Evolutionary conservation across 2,888 invertebrate species (phyloP).

Genomic region (Caenorhabditis imperialis): DNA sequence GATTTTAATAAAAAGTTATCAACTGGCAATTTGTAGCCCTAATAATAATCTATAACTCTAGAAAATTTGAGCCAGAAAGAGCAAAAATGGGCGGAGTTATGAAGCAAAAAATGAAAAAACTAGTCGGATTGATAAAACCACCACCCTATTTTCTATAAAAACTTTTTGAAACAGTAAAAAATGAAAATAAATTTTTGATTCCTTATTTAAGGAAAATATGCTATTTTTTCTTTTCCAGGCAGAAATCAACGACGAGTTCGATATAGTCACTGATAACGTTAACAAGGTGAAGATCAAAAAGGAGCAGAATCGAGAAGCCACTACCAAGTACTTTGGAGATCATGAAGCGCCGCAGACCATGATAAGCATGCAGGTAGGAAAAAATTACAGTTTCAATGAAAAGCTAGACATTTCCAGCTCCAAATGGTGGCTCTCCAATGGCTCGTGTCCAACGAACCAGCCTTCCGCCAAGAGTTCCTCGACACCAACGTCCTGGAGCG

Average conservation of each 20-base stretch:
- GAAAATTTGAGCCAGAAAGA: too few species aligned
- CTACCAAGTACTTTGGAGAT: constrained; percentile 61
- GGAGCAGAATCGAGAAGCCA: constrained; percentile 52
- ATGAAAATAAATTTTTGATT: too few species aligned
- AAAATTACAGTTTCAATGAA: neutral
- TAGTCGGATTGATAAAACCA: too few species aligned
- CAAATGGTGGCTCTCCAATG: constrained; percentile 70
- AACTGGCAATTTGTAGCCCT: too few species aligned
- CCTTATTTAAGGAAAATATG: too few species aligned
- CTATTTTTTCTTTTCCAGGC: constrained; percentile 80
- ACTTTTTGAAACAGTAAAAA: too few species aligned
- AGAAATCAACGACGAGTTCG: constrained; percentile 97
- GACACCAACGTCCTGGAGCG: constrained; percentile 67
- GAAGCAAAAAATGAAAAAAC: too few species aligned
- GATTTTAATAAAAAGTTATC: too few species aligned
- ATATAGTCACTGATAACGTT: constrained; percentile 82
- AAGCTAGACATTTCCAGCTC: constrained; percentile 36
- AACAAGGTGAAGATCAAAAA: constrained; percentile 64
- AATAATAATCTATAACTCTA: too few species aligned
- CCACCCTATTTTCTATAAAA: too few species aligned
- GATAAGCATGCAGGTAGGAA: constrained; percentile 65
- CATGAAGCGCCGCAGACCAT: constrained; percentile 66
- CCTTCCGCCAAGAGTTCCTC: constrained; percentile 62
- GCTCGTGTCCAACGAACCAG: constrained; percentile 67
- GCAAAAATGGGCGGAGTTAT: too few species aligned